Conservation (phyloP, 2,797 vertebrate species). For the Pipistrellus nathusii region DNA sequence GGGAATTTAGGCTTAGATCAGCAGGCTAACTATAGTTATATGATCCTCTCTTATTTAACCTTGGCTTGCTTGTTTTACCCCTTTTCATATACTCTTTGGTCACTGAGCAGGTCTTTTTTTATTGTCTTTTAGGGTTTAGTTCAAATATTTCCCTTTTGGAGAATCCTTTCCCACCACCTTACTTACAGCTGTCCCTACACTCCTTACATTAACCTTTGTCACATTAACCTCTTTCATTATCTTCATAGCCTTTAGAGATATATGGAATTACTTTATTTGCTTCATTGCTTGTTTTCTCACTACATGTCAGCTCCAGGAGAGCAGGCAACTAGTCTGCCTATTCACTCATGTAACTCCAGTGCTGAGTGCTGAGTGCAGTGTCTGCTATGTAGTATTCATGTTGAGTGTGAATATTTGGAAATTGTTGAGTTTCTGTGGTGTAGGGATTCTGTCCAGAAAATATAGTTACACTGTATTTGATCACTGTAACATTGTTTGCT, state of each 20-base stretch:
- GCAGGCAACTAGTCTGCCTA: not conserved
- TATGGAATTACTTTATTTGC: not conserved
- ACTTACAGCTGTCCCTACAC: not conserved
- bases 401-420: constrained; percentile 32
- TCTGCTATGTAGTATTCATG: not conserved
- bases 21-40: not conserved
- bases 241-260: not conserved
- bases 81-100: not conserved
- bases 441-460: constrained; percentile 16
- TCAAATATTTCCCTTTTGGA: not conserved
- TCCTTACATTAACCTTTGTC: not conserved
- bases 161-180: not conserved
- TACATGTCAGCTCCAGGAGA: not conserved
- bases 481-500: constrained; percentile 53
- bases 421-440: constrained; percentile 2
- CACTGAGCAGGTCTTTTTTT: not conserved
- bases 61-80: not conserved
- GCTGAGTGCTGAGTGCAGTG: not conserved
- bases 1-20: not conserved
- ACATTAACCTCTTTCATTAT: not conserved
- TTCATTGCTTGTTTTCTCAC: not conserved
- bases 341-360: not conserved
- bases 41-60: not conserved
- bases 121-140: not conserved
- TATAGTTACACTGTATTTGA: constrained; percentile 25